These are phyloP conservation scores for Thymallus thymallus DNA, from an alignment of 2,113 vertebrate genomes.

Conservation along the genomic window DNA sequence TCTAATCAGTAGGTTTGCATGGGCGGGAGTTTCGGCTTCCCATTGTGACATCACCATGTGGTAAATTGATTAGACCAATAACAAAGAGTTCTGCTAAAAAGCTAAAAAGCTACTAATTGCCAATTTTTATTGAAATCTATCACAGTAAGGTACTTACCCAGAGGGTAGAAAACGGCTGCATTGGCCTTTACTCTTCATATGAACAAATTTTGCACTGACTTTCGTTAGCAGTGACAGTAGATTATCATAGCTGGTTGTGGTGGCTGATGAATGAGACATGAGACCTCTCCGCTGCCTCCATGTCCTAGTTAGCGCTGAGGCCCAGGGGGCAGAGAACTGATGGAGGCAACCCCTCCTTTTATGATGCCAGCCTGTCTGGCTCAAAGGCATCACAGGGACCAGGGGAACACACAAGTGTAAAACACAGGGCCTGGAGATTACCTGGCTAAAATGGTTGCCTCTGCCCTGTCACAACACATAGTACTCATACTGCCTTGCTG, in stretches of 20 bases:
- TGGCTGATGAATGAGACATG: constrained; percentile 42
- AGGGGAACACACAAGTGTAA: neutral
- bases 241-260: constrained; percentile 44
- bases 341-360: constrained; percentile 1
- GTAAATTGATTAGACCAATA: no score
- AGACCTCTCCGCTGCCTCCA: constrained; percentile 14
- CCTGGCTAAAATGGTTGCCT: constrained; percentile 41
- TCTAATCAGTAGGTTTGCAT: no score
- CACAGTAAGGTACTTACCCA: no score
- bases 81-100: no score
- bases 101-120: no score
- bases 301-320: constrained; percentile 5
- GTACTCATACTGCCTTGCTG: no score
- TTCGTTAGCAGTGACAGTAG: neutral
- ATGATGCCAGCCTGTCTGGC: neutral
- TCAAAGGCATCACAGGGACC: constrained; percentile 20
- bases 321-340: neutral
- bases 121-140: no score
- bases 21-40: no score
- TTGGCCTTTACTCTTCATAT: no score
- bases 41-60: no score
- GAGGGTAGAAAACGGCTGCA: no score
- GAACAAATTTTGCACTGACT: no score
- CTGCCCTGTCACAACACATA: constrained; percentile 33
- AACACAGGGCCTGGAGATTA: constrained; percentile 22